A percentile compares a stretch with the other conserved stretches of the same genome.
Conservation (phyloP, 2,797 vertebrate species). For the Hyperoplus lanceolatus region DNA sequence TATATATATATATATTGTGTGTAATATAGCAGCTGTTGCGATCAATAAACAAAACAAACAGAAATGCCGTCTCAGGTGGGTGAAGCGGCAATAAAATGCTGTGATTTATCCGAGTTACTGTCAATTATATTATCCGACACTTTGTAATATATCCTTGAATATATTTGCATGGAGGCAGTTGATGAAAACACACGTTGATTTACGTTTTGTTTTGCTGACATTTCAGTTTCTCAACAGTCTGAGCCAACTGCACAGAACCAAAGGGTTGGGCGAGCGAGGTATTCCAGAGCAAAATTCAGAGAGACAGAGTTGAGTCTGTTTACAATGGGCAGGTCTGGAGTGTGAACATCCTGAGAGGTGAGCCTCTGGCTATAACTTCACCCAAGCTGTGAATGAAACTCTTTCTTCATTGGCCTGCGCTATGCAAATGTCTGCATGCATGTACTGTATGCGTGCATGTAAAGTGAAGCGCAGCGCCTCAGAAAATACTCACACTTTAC, state of each 20-base stretch:
- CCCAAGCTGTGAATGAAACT: constrained; percentile 70
- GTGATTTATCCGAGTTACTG: background rate
- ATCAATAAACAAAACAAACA: background rate
- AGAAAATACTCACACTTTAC: constrained; percentile 47
- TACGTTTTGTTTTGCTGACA: background rate
- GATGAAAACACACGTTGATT: background rate
- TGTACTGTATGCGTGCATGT: constrained; percentile 3
- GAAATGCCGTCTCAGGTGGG: background rate
- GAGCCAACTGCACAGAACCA: constrained; percentile 19
- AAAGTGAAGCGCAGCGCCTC: constrained; percentile 20
- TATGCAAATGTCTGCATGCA: constrained; percentile 57
- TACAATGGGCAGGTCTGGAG: constrained; percentile 65
- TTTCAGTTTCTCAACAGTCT: background rate
- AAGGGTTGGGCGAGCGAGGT: constrained; percentile 34
- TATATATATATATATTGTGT: no score
- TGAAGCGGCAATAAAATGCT: background rate
- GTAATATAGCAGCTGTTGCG: background rate
- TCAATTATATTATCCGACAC: background rate
- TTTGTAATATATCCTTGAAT: background rate
- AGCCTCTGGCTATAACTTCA: constrained; percentile 65
- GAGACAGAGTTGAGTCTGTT: constrained; percentile 71
- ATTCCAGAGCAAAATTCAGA: constrained; percentile 41
- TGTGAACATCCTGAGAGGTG: constrained; percentile 72
- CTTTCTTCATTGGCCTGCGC: constrained; percentile 69
- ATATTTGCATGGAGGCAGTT: background rate